Conservation (phyloP, 2,797 vertebrate genomes). For the Lithobates pipiens region DNA sequence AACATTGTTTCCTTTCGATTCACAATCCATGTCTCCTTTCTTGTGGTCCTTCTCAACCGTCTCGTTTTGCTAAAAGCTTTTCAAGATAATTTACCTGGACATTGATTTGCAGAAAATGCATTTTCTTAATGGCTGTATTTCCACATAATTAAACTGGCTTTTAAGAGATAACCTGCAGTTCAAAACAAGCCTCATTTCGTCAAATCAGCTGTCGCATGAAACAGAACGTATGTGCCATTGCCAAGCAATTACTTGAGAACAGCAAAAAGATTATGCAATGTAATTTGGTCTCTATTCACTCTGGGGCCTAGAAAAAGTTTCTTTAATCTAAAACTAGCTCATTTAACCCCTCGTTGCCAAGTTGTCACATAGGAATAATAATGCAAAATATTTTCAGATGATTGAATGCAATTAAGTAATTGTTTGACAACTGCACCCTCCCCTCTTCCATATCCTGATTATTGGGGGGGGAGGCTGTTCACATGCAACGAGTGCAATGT, state of each 20-base stretch:
- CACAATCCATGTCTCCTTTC: neutral
- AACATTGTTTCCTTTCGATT: neutral
- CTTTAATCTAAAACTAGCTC: no score
- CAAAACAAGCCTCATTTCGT: conserved; percentile 40
- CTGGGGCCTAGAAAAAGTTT: no score
- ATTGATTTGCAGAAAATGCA: conserved; percentile 25
- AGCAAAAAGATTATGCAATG: no score
- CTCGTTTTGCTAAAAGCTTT: conserved; percentile 36
- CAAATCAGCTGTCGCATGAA: neutral
- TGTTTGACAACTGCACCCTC: no score
- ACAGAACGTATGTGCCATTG: neutral
- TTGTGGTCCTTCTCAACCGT: neutral
- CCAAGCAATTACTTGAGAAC: conserved; percentile 9
- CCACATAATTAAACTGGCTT: conserved; percentile 66
- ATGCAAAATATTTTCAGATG: no score
- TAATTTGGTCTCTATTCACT: no score
- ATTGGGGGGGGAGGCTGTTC: no score
- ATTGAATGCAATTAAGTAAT: no score
- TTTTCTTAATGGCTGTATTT: conserved; percentile 63
- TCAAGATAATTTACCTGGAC: conserved; percentile 36
- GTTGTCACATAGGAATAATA: no score
- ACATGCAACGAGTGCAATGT: no score
- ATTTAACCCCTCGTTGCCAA: no score
- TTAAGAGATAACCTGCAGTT: conserved; percentile 16
- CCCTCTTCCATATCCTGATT: no score